Evolutionary conservation across 1,140 invertebrate species (phyloP).

Genomic region (Aphaenogaster rudis): DNA sequence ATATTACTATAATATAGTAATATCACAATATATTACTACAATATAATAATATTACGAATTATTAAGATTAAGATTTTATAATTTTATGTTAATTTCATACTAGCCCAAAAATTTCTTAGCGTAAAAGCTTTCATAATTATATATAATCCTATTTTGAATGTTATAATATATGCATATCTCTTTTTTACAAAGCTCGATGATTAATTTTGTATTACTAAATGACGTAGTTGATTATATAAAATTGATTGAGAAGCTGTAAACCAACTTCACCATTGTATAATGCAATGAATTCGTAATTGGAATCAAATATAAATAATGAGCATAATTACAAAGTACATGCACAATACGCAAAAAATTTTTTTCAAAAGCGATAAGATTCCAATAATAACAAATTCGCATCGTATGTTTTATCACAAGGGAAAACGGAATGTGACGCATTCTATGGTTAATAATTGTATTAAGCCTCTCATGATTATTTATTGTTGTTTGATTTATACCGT

Average conservation of each 20-base stretch:
- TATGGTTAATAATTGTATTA: background rate
- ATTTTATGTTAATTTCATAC: background rate
- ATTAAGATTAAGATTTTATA: background rate
- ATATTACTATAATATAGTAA: background rate
- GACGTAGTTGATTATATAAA: background rate
- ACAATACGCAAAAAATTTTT: background rate
- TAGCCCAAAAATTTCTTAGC: background rate
- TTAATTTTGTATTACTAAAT: background rate
- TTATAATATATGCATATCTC: background rate
- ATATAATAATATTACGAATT: background rate
- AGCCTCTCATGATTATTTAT: background rate
- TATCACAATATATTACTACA: no score
- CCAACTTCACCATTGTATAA: conserved; percentile 1
- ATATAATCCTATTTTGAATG: background rate
- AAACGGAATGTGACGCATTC: background rate
- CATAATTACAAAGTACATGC: background rate
- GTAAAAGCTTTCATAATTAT: background rate
- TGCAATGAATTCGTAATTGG: background rate
- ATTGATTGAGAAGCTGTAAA: background rate
- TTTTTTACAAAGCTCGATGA: background rate
- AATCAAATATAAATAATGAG: background rate
- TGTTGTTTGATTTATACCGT: background rate
- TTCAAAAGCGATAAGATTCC: background rate
- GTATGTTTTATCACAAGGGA: background rate
- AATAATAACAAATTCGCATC: background rate